Evolutionary conservation across 2,888 invertebrate species (phyloP).

Genomic region (Phalangium opilio): DNA sequence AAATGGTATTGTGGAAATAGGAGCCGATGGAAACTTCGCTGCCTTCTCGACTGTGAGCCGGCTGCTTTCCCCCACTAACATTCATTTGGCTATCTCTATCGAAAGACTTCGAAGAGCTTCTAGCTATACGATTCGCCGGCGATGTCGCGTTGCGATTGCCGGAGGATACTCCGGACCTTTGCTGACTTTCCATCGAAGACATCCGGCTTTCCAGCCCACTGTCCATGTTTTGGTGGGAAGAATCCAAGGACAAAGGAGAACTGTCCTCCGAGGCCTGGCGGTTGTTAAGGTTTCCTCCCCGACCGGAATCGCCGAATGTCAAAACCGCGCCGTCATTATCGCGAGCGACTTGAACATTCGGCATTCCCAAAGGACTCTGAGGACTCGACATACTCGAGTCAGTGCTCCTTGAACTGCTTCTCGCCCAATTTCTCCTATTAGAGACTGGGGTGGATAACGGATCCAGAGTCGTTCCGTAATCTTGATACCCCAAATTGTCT

Average conservation of each 20-base stretch:
- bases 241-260: constrained; percentile 1
- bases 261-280: neutral
- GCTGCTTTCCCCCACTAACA: neutral
- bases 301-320: too few species aligned
- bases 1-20: constrained; percentile 1
- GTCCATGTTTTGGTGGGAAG: neutral
- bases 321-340: too few species aligned
- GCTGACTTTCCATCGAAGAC: neutral
- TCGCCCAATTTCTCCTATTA: neutral
- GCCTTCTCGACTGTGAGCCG: constrained; percentile 10
- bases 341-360: too few species aligned
- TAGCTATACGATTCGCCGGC: too few species aligned
- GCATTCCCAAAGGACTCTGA: constrained; percentile 19
- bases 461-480: too few species aligned
- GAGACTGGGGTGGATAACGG: neutral
- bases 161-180: neutral
- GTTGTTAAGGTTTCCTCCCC: neutral
- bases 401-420: constrained; percentile 17
- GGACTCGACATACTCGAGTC: constrained; percentile 24
- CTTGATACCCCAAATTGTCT: too few species aligned
- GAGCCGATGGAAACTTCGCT: neutral
- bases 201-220: neutral
- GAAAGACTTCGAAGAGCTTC: too few species aligned
- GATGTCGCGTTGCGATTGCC: neutral
- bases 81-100: too few species aligned